These are phyloP conservation scores for Abrostola triplasia DNA, from an alignment of 2,888 invertebrate species.

Conservation along the genomic window DNA sequence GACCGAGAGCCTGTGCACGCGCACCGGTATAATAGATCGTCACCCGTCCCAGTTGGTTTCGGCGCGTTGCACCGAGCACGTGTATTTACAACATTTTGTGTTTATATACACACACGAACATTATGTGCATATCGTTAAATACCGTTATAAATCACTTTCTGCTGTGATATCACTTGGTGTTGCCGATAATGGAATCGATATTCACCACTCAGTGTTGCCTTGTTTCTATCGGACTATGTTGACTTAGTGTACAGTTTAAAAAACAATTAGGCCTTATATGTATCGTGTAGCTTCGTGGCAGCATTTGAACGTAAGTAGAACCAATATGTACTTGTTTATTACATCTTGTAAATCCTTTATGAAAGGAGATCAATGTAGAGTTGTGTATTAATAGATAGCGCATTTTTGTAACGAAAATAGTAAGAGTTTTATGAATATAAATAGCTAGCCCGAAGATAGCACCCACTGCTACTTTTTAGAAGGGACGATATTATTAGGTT, in stretches of 20 bases:
- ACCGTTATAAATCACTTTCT: constrained; percentile 35
- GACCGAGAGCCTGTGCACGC: constrained; percentile 84
- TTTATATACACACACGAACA: constrained; percentile 54
- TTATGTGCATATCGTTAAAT: constrained; percentile 54
- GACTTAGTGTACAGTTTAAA: constrained; percentile 51
- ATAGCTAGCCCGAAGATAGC: constrained; percentile 40
- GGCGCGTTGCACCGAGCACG: constrained; percentile 85
- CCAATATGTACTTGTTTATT: constrained; percentile 19
- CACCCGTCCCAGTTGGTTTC: constrained; percentile 86
- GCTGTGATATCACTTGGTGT: constrained; percentile 55
- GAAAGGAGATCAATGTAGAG: constrained; percentile 7
- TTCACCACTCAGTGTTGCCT: constrained; percentile 53
- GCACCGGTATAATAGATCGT: constrained; percentile 86
- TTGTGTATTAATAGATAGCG: constrained; percentile 33
- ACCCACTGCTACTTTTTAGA: constrained; percentile 30
- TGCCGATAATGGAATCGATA: constrained; percentile 64
- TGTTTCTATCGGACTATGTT: constrained; percentile 47
- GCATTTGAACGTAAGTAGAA: constrained; percentile 49
- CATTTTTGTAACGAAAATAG: constrained; percentile 32
- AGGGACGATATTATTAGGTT: constrained; percentile 45
- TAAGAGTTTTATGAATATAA: constrained; percentile 34
- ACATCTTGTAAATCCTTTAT: constrained; percentile 2
- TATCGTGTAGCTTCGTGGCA: constrained; percentile 43
- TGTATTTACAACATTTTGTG: constrained; percentile 75
- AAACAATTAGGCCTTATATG: constrained; percentile 37